These are phyloP conservation scores for Latrodectus geometricus DNA, from an alignment of 1,140 invertebrate species.

Conservation along the genomic window DNA sequence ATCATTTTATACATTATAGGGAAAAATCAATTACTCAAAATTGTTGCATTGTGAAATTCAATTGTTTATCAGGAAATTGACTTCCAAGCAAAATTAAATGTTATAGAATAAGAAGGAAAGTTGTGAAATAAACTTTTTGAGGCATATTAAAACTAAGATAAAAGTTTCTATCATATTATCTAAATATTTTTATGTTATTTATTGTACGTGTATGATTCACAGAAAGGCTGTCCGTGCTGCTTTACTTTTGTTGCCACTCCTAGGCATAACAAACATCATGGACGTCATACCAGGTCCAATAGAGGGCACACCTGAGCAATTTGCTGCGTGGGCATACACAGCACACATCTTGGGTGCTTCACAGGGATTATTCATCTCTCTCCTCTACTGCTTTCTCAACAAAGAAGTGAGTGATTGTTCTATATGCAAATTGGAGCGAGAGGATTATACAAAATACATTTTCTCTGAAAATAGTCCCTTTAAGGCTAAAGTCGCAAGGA, in stretches of 20 bases:
- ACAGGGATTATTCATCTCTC: constrained; percentile 86
- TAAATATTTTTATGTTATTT: no score
- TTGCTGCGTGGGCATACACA: constrained; percentile 83
- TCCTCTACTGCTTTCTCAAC: constrained; percentile 88
- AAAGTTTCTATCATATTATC: no score
- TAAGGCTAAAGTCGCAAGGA: no score
- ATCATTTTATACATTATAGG: no score
- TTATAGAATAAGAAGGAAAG: no score
- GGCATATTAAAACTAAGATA: no score
- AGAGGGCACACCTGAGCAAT: constrained; percentile 76
- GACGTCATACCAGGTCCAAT: constrained; percentile 65
- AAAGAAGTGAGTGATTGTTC: constrained; percentile 77
- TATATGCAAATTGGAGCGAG: background rate
- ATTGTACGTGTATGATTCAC: background rate
- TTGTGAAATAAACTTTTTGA: no score
- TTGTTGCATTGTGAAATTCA: no score
- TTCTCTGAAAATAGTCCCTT: background rate
- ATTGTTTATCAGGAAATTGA: no score
- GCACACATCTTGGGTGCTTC: constrained; percentile 85
- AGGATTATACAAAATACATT: no score
- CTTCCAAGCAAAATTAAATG: no score
- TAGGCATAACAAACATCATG: constrained; percentile 58
- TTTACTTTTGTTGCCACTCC: constrained; percentile 40
- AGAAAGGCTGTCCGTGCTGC: constrained; percentile 59
- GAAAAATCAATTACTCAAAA: no score